phyloP scores from a whole-genome alignment of 2,113 vertebrate species.

The Riparia riparia region DNA sequence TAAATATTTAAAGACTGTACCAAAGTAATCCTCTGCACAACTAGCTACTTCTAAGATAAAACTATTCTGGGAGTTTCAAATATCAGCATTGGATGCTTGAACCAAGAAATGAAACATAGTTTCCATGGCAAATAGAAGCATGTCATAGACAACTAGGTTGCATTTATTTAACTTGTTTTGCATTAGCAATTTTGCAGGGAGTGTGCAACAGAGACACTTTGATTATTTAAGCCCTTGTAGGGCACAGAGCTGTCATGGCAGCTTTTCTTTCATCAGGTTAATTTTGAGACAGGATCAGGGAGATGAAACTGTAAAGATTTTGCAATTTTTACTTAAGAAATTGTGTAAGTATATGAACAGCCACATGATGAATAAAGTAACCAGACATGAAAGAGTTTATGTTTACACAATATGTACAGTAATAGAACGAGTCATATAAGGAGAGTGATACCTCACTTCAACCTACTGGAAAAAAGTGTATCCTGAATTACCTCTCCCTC shows the following conservation, averaged over 20 bases:
- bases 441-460: background rate
- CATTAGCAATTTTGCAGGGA: background rate
- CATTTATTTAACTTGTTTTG: background rate
- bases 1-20: background rate
- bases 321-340: conserved; percentile 53
- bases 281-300: background rate
- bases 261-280: background rate
- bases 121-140: background rate
- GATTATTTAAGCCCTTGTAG: background rate
- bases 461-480: background rate
- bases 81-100: background rate
- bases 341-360: background rate
- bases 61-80: background rate
- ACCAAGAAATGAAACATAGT: background rate
- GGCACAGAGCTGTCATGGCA: background rate
- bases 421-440: background rate
- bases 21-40: background rate
- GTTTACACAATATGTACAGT: conserved; percentile 15
- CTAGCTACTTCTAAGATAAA: background rate
- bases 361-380: background rate
- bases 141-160: background rate
- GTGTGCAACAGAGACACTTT: background rate
- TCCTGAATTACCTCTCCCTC: background rate
- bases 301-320: conserved; percentile 19
- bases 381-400: background rate